A percentile compares a stretch with the other conserved stretches of the same genome.
phyloP scores from a whole-genome alignment of 2,797 vertebrate genomes.

The Lagorchestes hirsutus region DNA sequence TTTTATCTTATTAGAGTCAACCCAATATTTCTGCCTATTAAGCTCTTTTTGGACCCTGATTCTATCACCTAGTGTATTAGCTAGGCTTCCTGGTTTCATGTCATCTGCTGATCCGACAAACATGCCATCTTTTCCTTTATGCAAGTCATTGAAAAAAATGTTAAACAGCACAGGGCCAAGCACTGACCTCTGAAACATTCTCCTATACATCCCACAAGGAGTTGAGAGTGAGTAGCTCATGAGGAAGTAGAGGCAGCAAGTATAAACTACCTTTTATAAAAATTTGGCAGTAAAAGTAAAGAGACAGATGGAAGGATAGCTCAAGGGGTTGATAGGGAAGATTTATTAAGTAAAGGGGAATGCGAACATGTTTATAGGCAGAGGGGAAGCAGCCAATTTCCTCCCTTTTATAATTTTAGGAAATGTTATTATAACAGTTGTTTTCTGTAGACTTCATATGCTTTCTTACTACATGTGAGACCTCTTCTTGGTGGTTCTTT shows the following conservation, averaged over 20 bases:
- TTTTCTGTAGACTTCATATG: constrained; percentile 29
- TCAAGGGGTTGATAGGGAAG: background rate
- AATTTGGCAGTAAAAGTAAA: background rate
- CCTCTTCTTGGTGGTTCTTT: background rate
- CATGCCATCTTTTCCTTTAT: background rate
- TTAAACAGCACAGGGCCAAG: background rate
- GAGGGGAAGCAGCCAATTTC: constrained; percentile 13
- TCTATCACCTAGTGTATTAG: background rate
- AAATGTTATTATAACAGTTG: background rate
- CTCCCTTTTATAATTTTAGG: constrained; percentile 32
- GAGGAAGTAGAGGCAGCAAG: background rate
- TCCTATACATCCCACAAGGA: background rate
- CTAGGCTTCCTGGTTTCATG: background rate
- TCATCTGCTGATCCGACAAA: background rate
- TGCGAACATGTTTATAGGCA: background rate
- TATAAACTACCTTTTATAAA: background rate
- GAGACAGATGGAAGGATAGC: background rate
- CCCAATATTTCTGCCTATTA: background rate
- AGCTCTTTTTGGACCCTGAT: background rate
- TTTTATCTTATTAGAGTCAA: background rate
- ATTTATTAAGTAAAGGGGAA: constrained; percentile 2
- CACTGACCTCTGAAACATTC: background rate
- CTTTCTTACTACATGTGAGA: background rate
- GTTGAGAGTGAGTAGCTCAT: background rate
- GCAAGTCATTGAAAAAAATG: background rate